These are phyloP conservation scores for Echinops telfairi DNA, from an alignment of 2,113 vertebrate genomes.

Conservation along the genomic window DNA sequence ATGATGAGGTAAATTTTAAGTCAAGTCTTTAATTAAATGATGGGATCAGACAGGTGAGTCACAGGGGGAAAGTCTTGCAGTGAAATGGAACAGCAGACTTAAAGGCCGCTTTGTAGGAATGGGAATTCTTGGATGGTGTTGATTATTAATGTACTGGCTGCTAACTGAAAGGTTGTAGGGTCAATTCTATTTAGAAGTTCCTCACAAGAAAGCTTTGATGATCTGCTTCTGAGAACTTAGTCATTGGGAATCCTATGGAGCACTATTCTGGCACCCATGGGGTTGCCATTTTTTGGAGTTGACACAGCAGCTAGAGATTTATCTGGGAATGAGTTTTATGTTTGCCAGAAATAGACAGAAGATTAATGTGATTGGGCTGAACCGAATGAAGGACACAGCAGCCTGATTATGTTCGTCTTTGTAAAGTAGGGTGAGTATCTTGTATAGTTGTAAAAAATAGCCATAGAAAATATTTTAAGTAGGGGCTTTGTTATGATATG, in stretches of 20 bases:
- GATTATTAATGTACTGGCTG: background rate
- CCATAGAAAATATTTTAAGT: background rate
- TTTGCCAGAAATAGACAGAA: slow-evolving; percentile 35
- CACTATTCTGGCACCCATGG: background rate
- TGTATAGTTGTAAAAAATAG: background rate
- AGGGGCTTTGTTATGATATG: background rate
- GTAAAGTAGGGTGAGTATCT: background rate
- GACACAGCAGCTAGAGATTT: background rate
- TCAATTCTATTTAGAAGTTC: background rate
- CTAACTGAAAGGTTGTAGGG: background rate
- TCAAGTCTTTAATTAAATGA: slow-evolving; percentile 7
- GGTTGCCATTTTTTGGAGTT: background rate
- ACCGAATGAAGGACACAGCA: background rate
- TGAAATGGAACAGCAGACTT: slow-evolving; percentile 23
- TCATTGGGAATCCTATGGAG: background rate
- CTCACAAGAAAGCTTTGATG: background rate
- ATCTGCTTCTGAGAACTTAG: background rate
- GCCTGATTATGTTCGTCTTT: background rate
- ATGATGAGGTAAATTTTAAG: background rate
- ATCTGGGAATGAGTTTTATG: background rate
- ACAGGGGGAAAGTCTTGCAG: background rate
- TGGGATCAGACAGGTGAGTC: background rate
- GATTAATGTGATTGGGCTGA: background rate
- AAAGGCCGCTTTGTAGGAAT: background rate
- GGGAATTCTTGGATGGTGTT: background rate